Base-by-base conservation (phyloP, 1,140 invertebrate species). In the Drosophila santomea region DNA sequence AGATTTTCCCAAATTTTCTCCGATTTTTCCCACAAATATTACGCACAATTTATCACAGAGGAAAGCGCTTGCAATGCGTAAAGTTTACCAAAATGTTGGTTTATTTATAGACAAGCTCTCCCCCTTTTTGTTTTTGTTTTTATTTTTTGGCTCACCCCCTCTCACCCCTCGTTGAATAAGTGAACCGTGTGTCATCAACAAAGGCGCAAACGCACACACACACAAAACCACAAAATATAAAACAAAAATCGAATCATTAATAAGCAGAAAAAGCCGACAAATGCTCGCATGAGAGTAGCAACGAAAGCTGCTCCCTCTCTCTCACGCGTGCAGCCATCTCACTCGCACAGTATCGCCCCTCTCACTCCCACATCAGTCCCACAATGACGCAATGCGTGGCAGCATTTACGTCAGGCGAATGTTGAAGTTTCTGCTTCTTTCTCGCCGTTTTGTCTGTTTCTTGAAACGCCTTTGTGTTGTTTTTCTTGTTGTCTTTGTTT, bases 331-430 rank as follows among this genome's bases (percentile, higher is more conserved):
- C 28, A 44, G 7, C 32, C 35, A 28, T 41, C n/a, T 35, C 50
- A 15, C 52, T 28, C n/a, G 20, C 32, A 50, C 48, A 32, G 14
- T 25, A 7, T 47, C 7, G 47, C 12, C 2, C n/a, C 17, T 50
- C 48, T 51, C 43, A 23, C 32, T 14, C 36, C 39, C 44, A 45
- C 44, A 20, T 41, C 38, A 44, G 47, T 23, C 23, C 52, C 59
- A 50, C 44, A 72, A 81, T 88, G 78, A 86, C 82, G 82, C 78
- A 86, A 86, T 86, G 74, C 66, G 78, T 71, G 28, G 62, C 54
- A 39, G 58, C 78, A 57, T 86, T 88, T 82, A 55, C 82, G 82
- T 88, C 83, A 88, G 63, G 64, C 54, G 14, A 50, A 43, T 45
- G 62, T 28, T 10, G 20, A 71, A 68, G 51, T 71, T 69, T 69